Base-by-base conservation (phyloP, 2,888 invertebrate genomes). In the Malachius bipustulatus region DNA sequence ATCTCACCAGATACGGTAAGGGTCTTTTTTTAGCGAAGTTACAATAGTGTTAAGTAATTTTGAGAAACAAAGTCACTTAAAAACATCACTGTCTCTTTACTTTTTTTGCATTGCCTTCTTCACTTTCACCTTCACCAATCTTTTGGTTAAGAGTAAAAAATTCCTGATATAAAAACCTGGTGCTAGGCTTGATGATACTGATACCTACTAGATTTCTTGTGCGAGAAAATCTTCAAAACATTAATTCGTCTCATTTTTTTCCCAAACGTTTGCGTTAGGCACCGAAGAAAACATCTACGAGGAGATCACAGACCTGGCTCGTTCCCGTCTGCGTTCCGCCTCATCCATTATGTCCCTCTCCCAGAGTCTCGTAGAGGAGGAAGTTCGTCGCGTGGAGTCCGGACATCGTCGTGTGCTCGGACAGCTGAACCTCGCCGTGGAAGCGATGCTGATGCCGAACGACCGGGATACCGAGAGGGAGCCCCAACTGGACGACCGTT, bases 381-480 rank as follows among this genome's bases (percentile, higher is more conserved):
- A 88, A 63, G 79, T 85, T 35, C 74, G 83, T 34, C 70, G 82
- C 45, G 87, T 89, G 32, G 85, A 87, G 60, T 80, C 77, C 43
- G 73, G 82, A 37, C 88, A 89, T 63, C 77, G 78, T 50, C 70
- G 82, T 55, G 82, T 87, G 47, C 70, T 89, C 43, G 87, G 84
- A 29, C 85, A 89, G 61, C 66, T 89, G 39, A 88, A 88, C 67
- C 71, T 89, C 40, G 82, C 87, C 48, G 82, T 62, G 29, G 88
- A 89, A 64, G 87, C 84, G 30, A 87, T 89, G 85, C 63, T 89
- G 45, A 89, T 88, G 88, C 88, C 87, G 11, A 61, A 62, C 30
- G 72, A 70, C 63, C 75, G 70, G 46, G 74, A 69, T 46, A 75
- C 73, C 32, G 76, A 75, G 57, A 42, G 54, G n/a, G 70, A 75